Evolutionary conservation across 37 sponge, comb jelly and placozoan species (phyloP), one percentile per base, ranked within the genome.

Genomic region (Ianthella basta): DNA sequence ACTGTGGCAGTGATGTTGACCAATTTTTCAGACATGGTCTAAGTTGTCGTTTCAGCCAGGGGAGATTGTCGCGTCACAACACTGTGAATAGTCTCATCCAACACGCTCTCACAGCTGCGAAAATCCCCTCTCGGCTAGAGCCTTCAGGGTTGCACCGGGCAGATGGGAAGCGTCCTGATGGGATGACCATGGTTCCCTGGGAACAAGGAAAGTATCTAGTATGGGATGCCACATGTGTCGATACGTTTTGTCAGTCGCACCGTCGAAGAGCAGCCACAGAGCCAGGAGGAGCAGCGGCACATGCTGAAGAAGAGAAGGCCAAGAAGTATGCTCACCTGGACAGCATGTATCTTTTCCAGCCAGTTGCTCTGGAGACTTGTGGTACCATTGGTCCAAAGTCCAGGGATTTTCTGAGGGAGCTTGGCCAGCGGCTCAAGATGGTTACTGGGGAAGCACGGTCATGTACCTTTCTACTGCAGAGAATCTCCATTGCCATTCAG

Each of bases 131-230:
- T 23, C 57, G 60, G 15, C 60, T 87, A 24, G 82, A 87, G 56
- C 82, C 88, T 30, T 27, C 70, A 20, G 83, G 75, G 29, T 59
- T 87, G 15, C 37, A 36, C 24, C 44, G 44, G 21, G 53, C 80
- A 27, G 75, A 87, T 87, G 82, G 88, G 41, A 72, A 81, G 38
- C 56, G 82, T 4, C 73, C 63, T 35, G 88, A 87, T 82, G 88
- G 82, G 33, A 57, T 63, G 74, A 65, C 86, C 66, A 32, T 86
- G 44, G 67, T 87, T 60, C 82, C 82, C 41, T 82, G 88, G 88
- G 24, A 55, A 35, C 20, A 40, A 32, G 88, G 63, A 20, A 57
- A 82, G 44, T 60, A 6, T 32, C 37, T 82, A 6, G 41, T 61
- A 32, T 80, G 80, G 86, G 80, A 79, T 15, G 21, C 66, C 75